Percentiles rank a stretch among this genome's conserved stretches.
phyloP scores from a whole-genome alignment of 2,888 invertebrate species.

The Atherix ibis region DNA sequence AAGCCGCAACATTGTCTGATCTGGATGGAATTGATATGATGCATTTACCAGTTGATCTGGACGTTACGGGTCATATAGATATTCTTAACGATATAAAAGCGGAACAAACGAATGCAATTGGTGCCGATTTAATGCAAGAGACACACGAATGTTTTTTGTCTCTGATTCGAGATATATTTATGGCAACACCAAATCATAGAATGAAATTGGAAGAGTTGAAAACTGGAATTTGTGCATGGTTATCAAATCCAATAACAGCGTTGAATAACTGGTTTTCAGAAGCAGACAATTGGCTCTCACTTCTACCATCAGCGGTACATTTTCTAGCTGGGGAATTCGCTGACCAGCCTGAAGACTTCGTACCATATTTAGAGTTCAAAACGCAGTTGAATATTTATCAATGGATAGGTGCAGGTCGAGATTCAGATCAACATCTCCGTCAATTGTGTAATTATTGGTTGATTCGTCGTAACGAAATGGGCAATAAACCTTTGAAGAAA shows the following conservation, averaged over 20 bases:
- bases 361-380: conserved; percentile 77
- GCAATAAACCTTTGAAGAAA: conserved; percentile 16
- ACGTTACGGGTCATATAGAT: conserved; percentile 40
- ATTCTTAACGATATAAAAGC: conserved; percentile 38
- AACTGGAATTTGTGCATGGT: conserved; percentile 54
- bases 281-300: conserved; percentile 55
- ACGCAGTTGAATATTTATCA: conserved; percentile 42
- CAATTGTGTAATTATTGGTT: conserved; percentile 70
- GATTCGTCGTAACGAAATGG: conserved; percentile 39
- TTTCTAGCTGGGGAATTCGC: conserved; percentile 71
- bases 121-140: conserved; percentile 53
- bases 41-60: conserved; percentile 59
- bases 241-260: conserved; percentile 65
- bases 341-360: conserved; percentile 72
- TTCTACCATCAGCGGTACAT: conserved; percentile 62
- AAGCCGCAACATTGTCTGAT: conserved; percentile 35
- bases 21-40: conserved; percentile 55
- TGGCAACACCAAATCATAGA: conserved; percentile 68
- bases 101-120: conserved; percentile 21
- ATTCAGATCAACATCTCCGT: conserved; percentile 62
- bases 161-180: conserved; percentile 72
- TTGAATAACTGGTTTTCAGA: conserved; percentile 64
- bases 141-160: conserved; percentile 78
- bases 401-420: conserved; percentile 90
- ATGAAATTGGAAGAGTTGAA: conserved; percentile 63